Percentiles rank a stretch among this genome's conserved stretches.
Evolutionary conservation across 2,797 vertebrate genomes (phyloP).

Genomic region (Chelmon rostratus): DNA sequence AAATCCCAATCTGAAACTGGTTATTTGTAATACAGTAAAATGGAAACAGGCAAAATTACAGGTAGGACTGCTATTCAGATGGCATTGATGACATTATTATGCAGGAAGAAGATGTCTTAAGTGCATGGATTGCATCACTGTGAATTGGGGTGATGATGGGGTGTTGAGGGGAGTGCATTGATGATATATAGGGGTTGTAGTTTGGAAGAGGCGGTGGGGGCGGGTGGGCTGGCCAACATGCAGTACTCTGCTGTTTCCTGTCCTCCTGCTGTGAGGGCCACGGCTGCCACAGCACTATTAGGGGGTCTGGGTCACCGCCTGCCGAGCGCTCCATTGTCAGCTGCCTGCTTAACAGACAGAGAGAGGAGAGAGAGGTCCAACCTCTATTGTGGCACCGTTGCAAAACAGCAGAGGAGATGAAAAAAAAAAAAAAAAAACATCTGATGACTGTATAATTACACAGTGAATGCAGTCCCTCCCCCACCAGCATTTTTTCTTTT

Average conservation of each 20-base stretch:
- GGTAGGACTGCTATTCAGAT: slow-evolving; percentile 14
- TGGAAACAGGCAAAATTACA: slow-evolving; percentile 15
- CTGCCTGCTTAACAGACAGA: slow-evolving; percentile 76
- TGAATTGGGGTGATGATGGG: slow-evolving; percentile 60
- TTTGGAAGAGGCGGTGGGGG: slow-evolving; percentile 43
- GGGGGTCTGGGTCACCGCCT: slow-evolving; percentile 82
- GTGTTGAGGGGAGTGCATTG: slow-evolving; percentile 29
- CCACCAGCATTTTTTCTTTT: slow-evolving; percentile 76
- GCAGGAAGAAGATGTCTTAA: slow-evolving; percentile 42
- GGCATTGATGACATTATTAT: slow-evolving; percentile 46
- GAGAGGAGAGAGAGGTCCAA: slow-evolving; percentile 72
- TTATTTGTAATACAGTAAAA: slow-evolving; percentile 13
- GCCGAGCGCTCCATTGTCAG: slow-evolving; percentile 83
- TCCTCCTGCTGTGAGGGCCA: slow-evolving; percentile 79
- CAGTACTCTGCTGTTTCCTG: slow-evolving; percentile 76
- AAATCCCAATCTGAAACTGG: slow-evolving; percentile 20
- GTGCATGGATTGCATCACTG: slow-evolving; percentile 41
- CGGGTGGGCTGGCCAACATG: slow-evolving; percentile 64
- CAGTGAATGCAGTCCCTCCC: slow-evolving; percentile 78
- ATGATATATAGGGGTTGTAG: slow-evolving; percentile 36
- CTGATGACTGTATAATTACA: slow-evolving; percentile 87
- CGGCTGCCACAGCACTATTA: slow-evolving; percentile 82
- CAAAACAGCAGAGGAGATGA: slow-evolving; percentile 72
- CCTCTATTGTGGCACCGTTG: slow-evolving; percentile 80
- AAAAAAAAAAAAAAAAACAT: slow-evolving; percentile 53